A percentile compares a stretch with the other conserved stretches of the same genome.
Evolutionary conservation across 1,140 invertebrate genomes (phyloP).

Genomic region (Diachasmimorpha longicaudata): DNA sequence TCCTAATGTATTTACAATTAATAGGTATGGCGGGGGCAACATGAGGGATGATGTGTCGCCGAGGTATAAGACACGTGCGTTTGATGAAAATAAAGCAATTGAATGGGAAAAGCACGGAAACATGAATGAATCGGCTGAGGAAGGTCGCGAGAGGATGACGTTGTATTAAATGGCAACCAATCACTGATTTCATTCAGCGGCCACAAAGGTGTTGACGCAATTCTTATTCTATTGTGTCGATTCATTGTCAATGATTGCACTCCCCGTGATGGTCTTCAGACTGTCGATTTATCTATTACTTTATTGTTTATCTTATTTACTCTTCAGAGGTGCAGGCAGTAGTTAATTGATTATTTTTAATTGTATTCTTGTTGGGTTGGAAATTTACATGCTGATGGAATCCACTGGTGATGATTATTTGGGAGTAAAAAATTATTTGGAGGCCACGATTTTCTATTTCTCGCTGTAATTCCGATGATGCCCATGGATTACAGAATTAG

Average conservation of each 20-base stretch:
- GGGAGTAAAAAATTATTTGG: neutral
- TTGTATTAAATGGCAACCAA: neutral
- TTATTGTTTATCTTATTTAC: no score
- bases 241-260: neutral
- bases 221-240: neutral
- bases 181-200: neutral
- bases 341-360: no score
- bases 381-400: neutral
- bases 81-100: neutral
- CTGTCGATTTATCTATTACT: neutral
- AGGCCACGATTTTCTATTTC: neutral
- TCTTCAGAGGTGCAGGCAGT: no score
- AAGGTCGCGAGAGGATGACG: neutral
- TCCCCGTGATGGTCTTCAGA: neutral
- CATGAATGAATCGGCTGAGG: neutral
- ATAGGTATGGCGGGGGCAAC: neutral
- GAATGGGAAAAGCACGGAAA: neutral
- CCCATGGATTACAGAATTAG: constrained; percentile 85
- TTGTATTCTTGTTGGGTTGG: neutral
- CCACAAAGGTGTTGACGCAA: neutral
- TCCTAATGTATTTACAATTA: neutral
- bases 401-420: neutral
- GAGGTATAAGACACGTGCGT: neutral
- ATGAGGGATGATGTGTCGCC: neutral
- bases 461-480: neutral